Evolutionary conservation across 2,113 vertebrate species (phyloP), one percentile per base, ranked within the genome.

Genomic region (Emberiza fucata): DNA sequence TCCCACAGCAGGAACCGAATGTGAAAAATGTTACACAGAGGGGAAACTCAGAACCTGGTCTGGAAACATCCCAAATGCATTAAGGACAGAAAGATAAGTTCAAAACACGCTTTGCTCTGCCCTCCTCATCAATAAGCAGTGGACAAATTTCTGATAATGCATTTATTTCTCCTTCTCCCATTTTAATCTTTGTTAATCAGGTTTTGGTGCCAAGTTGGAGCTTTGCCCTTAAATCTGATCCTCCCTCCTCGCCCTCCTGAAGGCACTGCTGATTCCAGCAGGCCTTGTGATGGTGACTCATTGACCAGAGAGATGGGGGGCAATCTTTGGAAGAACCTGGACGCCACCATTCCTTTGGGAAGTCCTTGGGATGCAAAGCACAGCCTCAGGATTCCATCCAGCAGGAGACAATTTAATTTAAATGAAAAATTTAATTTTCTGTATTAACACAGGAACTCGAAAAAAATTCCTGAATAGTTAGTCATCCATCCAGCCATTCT

Each of bases 261-360:
- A 64, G 78, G 59, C 18, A 0, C 45, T 33, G 40, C 54, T 8
- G 21, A 16, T 31, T 57, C 33, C 42, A 76, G 37, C 8, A 44
- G 64, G 19, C 2, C 13, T 9, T 8, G 24, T 31, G 47, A 40
- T 20, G 15, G 19, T 11, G 12, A 28, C 35, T 63, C 56, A 21
- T 3, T 25, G 48, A 23, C 31, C 48, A 33, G 29, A 60, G 73
- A 37, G 33, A n/a, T 4, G 37, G 2, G 44, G 44, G 57, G 40
- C 16, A 31, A 33, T 3, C 24, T 54, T 53, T 25, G 51, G 28
- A 53, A 57, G n/a, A 20, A 4, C 23, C 45, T 39, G 20, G 16
- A 9, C 31, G 12, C 14, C 11, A 0, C 6, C 0, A 2, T 8
- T 47, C 37, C 48, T 80, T 68, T 6, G 28, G 45, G n/a, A 27